Evolutionary conservation across 2,797 vertebrate genomes (phyloP).

Genomic region (Megaceryle alcyon): DNA sequence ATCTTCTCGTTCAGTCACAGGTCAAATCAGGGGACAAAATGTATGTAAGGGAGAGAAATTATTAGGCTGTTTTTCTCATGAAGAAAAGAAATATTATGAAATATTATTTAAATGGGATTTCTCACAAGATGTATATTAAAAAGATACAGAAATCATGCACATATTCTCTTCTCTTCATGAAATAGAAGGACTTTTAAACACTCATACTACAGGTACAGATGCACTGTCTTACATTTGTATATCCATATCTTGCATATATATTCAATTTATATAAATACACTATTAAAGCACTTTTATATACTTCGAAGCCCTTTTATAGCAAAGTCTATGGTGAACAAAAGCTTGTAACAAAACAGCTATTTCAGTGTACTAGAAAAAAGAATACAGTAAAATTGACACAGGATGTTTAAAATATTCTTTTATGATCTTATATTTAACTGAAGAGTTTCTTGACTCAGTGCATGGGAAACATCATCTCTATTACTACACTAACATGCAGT

Average conservation of each 20-base stretch:
- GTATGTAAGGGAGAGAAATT: background rate
- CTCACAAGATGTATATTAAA: background rate
- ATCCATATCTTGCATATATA: background rate
- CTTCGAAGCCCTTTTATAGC: background rate
- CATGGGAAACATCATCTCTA: background rate
- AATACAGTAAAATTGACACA: background rate
- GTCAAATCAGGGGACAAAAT: conserved; percentile 37
- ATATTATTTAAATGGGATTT: background rate
- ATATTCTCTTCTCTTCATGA: background rate
- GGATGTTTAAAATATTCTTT: background rate
- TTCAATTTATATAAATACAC: background rate
- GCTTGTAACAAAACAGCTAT: background rate
- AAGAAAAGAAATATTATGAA: background rate
- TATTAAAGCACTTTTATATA: background rate
- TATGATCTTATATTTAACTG: background rate
- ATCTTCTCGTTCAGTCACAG: conserved; percentile 51
- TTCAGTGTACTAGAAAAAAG: background rate
- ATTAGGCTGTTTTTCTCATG: background rate
- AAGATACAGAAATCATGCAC: background rate
- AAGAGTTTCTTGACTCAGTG: background rate
- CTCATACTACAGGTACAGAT: background rate
- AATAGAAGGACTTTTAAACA: background rate
- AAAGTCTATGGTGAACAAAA: background rate
- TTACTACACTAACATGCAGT: background rate
- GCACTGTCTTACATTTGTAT: background rate